Conservation (phyloP, 2,888 invertebrate genomes). For the Eristalis pertinax region DNA sequence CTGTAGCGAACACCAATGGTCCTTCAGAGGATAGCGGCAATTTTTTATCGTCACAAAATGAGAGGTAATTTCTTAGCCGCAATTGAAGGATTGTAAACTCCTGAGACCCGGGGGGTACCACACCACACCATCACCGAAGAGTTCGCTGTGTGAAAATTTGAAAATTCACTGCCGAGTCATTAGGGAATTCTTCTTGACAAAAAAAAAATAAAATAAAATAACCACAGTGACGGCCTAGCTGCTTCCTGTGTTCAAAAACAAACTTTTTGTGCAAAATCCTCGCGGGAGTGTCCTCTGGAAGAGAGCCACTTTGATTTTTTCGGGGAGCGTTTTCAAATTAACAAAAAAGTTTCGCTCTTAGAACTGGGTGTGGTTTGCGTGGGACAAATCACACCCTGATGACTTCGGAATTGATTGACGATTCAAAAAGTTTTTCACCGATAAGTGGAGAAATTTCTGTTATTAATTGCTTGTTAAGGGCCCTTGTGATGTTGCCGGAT, state of each 20-base stretch:
- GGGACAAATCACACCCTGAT: conserved; percentile 61
- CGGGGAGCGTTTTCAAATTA: conserved; percentile 27
- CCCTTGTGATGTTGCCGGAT: background rate
- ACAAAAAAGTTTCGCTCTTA: conserved; percentile 10
- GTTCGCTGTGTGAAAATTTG: conserved; percentile 20
- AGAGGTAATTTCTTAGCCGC: conserved; percentile 23
- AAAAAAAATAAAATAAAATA: background rate
- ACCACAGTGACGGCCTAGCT: conserved; percentile 25
- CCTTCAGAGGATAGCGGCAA: conserved; percentile 20
- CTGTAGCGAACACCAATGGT: background rate
- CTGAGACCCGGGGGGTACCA: background rate
- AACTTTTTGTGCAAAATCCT: conserved; percentile 11
- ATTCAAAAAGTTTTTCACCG: conserved; percentile 45
- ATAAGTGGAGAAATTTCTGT: conserved; percentile 34
- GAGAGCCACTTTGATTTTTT: conserved; percentile 1
- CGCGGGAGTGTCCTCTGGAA: background rate
- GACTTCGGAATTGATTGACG: conserved; percentile 59
- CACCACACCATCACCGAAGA: background rate
- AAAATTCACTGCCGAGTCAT: conserved; percentile 44
- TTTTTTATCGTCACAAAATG: conserved; percentile 33
- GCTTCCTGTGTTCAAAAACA: conserved; percentile 26
- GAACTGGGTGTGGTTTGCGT: background rate
- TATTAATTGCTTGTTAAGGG: conserved; percentile 63
- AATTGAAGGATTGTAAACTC: conserved; percentile 37
- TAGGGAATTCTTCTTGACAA: conserved; percentile 26